A percentile compares a stretch with the other conserved stretches of the same genome.
Evolutionary conservation across 2,888 invertebrate species (phyloP).

Genomic region (Plagiodera versicolora): DNA sequence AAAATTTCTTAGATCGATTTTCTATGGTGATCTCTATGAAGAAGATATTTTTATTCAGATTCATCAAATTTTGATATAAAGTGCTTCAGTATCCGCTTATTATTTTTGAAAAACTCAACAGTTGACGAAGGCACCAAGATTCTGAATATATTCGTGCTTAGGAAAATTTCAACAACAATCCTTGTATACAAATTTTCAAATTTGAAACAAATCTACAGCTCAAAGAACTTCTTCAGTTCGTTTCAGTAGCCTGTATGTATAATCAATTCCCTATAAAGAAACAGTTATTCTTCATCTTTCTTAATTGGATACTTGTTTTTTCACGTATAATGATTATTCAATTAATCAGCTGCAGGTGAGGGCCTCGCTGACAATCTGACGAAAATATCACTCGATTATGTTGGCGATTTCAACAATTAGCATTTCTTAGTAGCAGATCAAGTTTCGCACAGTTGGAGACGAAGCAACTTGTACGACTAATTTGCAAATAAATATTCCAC

Average conservation of each 20-base stretch:
- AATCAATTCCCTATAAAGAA: not conserved
- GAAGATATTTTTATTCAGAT: too few relatives aligned
- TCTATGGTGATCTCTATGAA: too few relatives aligned
- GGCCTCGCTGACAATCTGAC: slow-evolving; percentile 8
- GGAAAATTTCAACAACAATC: too few relatives aligned
- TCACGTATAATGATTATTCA: not conserved
- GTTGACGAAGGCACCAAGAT: too few relatives aligned
- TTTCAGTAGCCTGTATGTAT: not conserved
- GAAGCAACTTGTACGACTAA: not conserved
- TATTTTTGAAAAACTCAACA: too few relatives aligned
- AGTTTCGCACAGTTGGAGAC: slow-evolving; percentile 12
- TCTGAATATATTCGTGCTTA: too few relatives aligned
- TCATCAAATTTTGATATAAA: too few relatives aligned
- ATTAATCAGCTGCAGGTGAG: not conserved
- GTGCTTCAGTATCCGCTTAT: too few relatives aligned
- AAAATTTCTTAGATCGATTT: too few relatives aligned
- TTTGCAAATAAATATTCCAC: not conserved
- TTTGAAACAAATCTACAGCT: too few relatives aligned
- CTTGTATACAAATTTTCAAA: too few relatives aligned
- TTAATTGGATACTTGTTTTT: not conserved
- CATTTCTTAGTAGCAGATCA: slow-evolving; percentile 1
- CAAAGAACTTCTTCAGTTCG: too few relatives aligned
- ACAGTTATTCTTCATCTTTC: not conserved
- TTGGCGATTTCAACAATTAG: not conserved
- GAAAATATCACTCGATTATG: not conserved